Evolutionary conservation across 2,797 vertebrate genomes (phyloP), one percentile per base, ranked within the genome.

Genomic region (Zenarchopterus dispar): DNA sequence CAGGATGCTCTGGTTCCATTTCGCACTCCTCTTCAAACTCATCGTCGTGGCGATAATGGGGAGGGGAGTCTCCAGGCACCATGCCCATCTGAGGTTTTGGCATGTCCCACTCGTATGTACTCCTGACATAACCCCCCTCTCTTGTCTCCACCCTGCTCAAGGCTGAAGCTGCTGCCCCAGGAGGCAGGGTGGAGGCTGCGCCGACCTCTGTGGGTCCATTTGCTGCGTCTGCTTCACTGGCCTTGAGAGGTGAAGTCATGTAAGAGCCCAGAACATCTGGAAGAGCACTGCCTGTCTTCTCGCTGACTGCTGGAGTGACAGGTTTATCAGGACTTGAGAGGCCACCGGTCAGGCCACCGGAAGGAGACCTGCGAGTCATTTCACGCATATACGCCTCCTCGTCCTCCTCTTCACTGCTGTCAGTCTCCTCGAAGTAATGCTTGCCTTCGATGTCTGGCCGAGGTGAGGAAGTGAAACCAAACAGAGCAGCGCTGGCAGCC

Each of bases 161-260:
- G 39, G 70, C 80, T 66, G 75, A 53, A 47, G 65, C 63, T 21
- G 62, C 54, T 17, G 73, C 84, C 58, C 75, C 84, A 36, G 86
- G 47, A 46, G 73, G 76, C 8, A 82, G 70, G 24, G 80, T 78
- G 24, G 90, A 81, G 13, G 84, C 84, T 45, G 87, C 77, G 80
- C 90, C 93, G 78, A 94, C 90, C 82, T 97, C 96, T 6, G 92
- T 93, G 23, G 94, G 94, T 22, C 95, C 94, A 3, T 97, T 98
- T 70, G 93, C 77, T 42, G 94, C 77, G 18, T 93, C 93, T 24
- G 79, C 73, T 42, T 92, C 88, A 66, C 62, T 84, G 42, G 77
- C 31, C 18, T 87, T 89, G 8, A 90, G 75, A 26, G 80, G 18
- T 43, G 90, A 84, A 3, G 90, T 56, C 51, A 80, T 72, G 77